Base-by-base conservation (phyloP, 2,797 vertebrate species). In the Bovichtus diacanthus region DNA sequence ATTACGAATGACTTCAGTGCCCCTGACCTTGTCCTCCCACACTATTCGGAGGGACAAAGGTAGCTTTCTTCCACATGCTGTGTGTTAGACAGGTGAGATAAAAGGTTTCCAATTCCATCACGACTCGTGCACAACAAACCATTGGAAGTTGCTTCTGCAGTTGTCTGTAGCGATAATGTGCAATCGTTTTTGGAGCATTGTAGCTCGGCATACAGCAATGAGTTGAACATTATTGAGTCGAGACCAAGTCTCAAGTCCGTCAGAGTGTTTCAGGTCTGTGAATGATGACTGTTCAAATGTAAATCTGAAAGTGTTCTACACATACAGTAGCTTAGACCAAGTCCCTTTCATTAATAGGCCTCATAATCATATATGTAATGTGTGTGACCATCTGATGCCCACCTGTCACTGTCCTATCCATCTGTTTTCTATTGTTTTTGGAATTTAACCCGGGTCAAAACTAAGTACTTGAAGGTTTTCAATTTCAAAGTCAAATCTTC, bases 1-100 rank as follows among this genome's bases (percentile, higher is more conserved):
- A 46, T 58, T 73, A 71, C 47, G 55, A 38, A 47, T 53, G 25
- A 50, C 44, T 54, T n/a, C 21, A 77, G 78, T 27, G 51, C 15
- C 58, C 29, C 23, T 63, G 73, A 86, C 58, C 59, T 34, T 50
- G 55, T 44, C 36, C 65, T 41, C 25, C 29, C 21, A 10, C 25
- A 29, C 39, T 27, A 16, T 65, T 64, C 7, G 29, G 29, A 60
- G n/a, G 56, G 53, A 61, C 41, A 55, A 67, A 59, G 11, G 12
- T 44, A 44, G 46, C 12, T 12, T n/a, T n/a, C n/a, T 39, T 36
- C 21, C 43, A n/a, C 25, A 15, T 58, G 54, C 6, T 27, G 34
- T 53, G 61, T 27, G 41, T 38, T 23, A 4, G 31, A 34, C 31
- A 31, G 34, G 8, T 34, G 31, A 34, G 31, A 34, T 34, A 34